Evolutionary conservation across 2,113 vertebrate species (phyloP), one percentile per base, ranked within the genome.

Genomic region (Dipodomys spectabilis): DNA sequence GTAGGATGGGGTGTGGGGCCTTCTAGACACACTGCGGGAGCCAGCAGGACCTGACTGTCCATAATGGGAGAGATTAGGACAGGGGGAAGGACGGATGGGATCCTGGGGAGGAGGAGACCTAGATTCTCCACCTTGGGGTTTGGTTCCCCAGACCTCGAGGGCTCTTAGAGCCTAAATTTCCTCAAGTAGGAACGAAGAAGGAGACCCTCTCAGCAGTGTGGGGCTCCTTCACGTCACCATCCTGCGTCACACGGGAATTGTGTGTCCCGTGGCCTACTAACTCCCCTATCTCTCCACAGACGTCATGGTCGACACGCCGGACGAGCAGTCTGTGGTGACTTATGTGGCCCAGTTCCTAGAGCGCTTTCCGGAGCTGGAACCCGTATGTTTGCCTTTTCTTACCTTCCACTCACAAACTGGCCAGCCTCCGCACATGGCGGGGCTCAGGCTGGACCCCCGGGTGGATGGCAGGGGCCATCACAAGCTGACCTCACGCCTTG

Each of bases 271-370:
- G 6, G 15, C 64, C 82, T 57, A 44, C 92, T 97, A 87, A 96
- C 16, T 1, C n/a, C 72, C n/a, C 0, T 0, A 0, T 97, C 96
- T 96, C 90, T 97, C 57, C 25, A 45, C 90, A 99, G 99, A 99
- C 97, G 98, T 99, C 95, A 99, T 98, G 82, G 98, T 99, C 39
- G 99, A 98, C 82, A 95, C 98, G 5, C 99, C 99, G 0, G 99
- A 99, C 60, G 99, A 99, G 80, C 99, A 99, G 92, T 99, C 99
- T 35, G 98, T 99, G 86, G 98, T 99, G 96, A 99, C 98, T 0
- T 99, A 99, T 0, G 99, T 99, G 96, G 98, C 99, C 0, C 99
- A 99, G 95, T 99, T 99, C 97, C 98, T 99, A 96, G 99, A 99
- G 90, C 99, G 99, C 92, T 99, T 99, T 95, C 99, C 99, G 0